These are phyloP conservation scores for Noctua janthe DNA, from an alignment of 2,888 invertebrate species.

Conservation along the genomic window DNA sequence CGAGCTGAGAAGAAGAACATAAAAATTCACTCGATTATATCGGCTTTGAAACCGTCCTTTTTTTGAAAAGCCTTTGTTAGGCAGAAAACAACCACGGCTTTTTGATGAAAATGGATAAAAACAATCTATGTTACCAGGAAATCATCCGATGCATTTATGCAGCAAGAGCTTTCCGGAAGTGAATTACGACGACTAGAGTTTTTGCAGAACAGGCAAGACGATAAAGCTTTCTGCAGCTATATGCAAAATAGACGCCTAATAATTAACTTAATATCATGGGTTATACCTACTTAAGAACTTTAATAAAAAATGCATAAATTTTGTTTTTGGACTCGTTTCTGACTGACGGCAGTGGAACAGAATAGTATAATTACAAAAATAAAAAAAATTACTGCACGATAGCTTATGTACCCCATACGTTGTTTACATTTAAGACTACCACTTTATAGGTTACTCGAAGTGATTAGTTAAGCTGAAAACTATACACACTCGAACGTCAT, in stretches of 20 bases:
- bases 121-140: slow-evolving; percentile 4
- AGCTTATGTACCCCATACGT: not conserved
- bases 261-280: no score
- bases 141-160: not conserved
- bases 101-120: slow-evolving; percentile 12
- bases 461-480: slow-evolving; percentile 21
- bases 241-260: not conserved
- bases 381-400: not conserved
- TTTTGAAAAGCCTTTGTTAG: not conserved
- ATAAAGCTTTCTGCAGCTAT: not conserved
- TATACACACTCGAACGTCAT: slow-evolving; percentile 7
- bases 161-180: not conserved
- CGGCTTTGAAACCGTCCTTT: not conserved
- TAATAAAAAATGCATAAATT: no score
- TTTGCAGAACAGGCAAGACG: not conserved
- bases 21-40: not conserved
- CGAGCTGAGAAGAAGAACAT: no score
- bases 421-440: not conserved
- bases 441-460: not conserved
- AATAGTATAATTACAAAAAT: no score
- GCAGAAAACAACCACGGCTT: not conserved
- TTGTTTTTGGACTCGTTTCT: not conserved
- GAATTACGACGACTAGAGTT: not conserved
- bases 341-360: no score
- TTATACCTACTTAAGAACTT: no score